Base-by-base conservation (phyloP, 2,888 invertebrate species). In the Gerosis bhagava region DNA sequence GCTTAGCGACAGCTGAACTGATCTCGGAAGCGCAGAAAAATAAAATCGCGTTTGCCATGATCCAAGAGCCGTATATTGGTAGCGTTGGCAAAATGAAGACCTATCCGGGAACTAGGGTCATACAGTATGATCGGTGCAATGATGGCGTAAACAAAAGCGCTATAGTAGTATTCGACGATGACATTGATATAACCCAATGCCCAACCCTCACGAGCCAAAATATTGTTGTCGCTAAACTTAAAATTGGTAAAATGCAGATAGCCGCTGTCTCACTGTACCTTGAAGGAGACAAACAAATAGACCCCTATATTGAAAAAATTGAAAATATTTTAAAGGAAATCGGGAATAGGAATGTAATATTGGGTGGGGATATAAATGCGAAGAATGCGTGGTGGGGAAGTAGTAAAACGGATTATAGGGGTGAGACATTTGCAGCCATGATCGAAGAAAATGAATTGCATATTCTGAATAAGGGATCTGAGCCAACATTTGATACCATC, bases 41-140 rank as follows among this genome's bases (percentile, higher is more conserved):
- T 3, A 46, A 36, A n/a, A 24, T 43, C 1, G 10, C 17, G 2
- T 5, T 50, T 1, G 54, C 54, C 3, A 13, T 54, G n/a, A 24
- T 54, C 5, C 54, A 54, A 36, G 52, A 54, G 13, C 54, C 54
- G 0, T 54, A 53, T n/a, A 21, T 51, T 2, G 46, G 45, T 0
- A 21, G 19, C 0, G 8, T 5, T 1, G 50, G 42, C 1, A 19
- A 11, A 2, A 10, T 51, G 6, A 32, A 21, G 7, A 17, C 3
- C 2, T 35, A 42, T 6, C 3, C 12, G 1, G 54, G 51, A 3
- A 21, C 15, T 1, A 35, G 49, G 12, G 16, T 53, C 0, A 6
- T 45, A 6, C 50, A n/a, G n/a, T n/a, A n/a, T n/a, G n/a, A n/a
- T n/a, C n/a, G n/a, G n/a, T n/a, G n/a, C n/a, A n/a, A n/a, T n/a